Percentiles rank a stretch among this genome's conserved stretches.
Evolutionary conservation across 37 sponge, comb jelly and placozoan genomes (phyloP).

Genomic region (Chondrilla cf. caribensis): DNA sequence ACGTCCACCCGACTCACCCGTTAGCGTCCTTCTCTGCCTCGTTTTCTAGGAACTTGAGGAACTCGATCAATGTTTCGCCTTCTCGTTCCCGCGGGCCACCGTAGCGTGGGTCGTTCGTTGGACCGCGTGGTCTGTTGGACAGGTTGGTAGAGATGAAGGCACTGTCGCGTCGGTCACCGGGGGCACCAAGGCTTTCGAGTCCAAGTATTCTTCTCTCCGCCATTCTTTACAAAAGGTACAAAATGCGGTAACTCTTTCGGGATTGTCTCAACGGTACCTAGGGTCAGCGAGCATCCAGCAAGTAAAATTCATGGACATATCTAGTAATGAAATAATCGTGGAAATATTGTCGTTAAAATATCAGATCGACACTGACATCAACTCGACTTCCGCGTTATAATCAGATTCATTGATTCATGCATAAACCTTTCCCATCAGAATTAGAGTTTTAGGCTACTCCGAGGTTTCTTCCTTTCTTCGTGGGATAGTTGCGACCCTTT

Average conservation of each 20-base stretch:
- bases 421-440: not conserved
- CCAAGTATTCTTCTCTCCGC: too few species aligned
- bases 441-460: not conserved
- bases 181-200: too few species aligned
- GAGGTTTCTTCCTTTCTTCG: not conserved
- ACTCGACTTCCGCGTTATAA: slow-evolving; percentile 7
- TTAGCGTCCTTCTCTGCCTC: not conserved
- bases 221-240: not conserved
- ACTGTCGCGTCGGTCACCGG: not conserved
- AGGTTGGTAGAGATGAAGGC: slow-evolving; percentile 24
- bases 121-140: slow-evolving; percentile 4
- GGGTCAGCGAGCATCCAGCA: too few species aligned
- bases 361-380: too few species aligned
- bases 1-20: too few species aligned
- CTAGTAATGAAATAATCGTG: too few species aligned
- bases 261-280: too few species aligned
- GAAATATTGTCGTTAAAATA: too few species aligned
- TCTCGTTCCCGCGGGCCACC: not conserved
- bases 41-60: slow-evolving; percentile 11
- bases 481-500: not conserved
- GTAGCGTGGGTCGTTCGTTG: not conserved
- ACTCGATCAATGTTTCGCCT: slow-evolving; percentile 3
- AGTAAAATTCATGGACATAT: too few species aligned
- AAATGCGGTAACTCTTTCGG: not conserved
- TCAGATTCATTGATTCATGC: not conserved